These are phyloP conservation scores for Umimayanthus kanabou DNA, from an alignment of 92 coral and sea anemone species.

Conservation along the genomic window DNA sequence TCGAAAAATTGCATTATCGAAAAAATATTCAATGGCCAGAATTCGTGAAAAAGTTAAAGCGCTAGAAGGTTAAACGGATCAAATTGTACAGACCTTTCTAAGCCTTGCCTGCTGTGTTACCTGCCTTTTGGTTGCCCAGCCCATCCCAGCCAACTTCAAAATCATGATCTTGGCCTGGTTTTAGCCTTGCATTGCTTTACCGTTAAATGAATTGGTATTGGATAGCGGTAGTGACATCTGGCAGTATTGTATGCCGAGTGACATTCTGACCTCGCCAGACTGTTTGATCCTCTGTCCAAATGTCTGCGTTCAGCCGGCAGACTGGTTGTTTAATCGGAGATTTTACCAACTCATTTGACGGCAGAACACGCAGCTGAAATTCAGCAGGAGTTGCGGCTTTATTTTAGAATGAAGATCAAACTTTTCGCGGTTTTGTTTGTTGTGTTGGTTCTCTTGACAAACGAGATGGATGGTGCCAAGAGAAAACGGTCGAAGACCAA, in stretches of 20 bases:
- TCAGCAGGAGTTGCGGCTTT: background rate
- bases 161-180: background rate
- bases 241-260: background rate
- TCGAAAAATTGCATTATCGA: too few species aligned
- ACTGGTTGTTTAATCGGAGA: background rate
- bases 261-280: background rate
- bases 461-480: background rate
- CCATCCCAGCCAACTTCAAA: background rate
- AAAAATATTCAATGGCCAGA: too few species aligned
- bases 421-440: background rate
- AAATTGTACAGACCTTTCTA: too few species aligned
- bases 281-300: background rate
- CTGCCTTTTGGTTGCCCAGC: background rate
- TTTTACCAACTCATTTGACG: background rate
- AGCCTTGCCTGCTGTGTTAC: background rate
- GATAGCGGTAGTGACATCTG: conserved; percentile 1
- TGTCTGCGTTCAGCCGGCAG: background rate
- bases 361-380: background rate
- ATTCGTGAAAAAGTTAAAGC: too few species aligned
- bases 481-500: background rate
- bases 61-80: too few species aligned
- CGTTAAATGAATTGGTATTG: background rate
- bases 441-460: conserved; percentile 8
- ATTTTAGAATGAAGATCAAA: conserved; percentile 22
- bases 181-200: background rate